Conservation (phyloP, 1,140 invertebrate species). For the Procambarus clarkii region DNA sequence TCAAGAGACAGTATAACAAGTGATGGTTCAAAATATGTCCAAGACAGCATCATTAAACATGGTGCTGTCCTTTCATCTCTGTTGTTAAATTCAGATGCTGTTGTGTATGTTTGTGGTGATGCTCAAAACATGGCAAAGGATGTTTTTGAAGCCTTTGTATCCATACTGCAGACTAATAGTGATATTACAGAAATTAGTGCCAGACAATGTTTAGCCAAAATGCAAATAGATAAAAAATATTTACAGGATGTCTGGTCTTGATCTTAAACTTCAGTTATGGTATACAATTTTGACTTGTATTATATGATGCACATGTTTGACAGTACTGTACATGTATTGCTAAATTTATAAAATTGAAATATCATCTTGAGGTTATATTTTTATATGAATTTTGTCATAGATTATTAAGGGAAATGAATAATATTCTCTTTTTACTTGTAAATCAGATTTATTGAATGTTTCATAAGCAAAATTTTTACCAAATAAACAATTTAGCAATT, state of each 20-base stretch:
- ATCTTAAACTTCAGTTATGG: background rate
- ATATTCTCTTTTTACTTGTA: no score
- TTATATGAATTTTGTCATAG: no score
- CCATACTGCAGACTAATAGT: slow-evolving; percentile 78
- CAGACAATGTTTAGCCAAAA: slow-evolving; percentile 59
- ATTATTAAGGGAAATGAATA: no score
- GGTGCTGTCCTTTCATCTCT: slow-evolving; percentile 79
- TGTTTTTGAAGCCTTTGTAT: slow-evolving; percentile 80
- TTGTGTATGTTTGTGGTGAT: slow-evolving; percentile 88
- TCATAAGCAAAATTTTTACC: no score
- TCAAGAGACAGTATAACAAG: slow-evolving; percentile 80
- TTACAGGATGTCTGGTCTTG: slow-evolving; percentile 72
- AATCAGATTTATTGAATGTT: no score
- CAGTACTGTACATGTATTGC: no score
- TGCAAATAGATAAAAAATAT: slow-evolving; percentile 71
- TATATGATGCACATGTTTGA: no score
- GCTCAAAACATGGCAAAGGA: slow-evolving; percentile 84
- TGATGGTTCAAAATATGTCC: slow-evolving; percentile 78
- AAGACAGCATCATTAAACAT: slow-evolving; percentile 80
- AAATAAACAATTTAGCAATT: no score
- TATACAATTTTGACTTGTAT: no score
- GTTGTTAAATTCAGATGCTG: slow-evolving; percentile 79
- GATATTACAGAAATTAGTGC: slow-evolving; percentile 68
- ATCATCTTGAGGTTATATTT: no score
- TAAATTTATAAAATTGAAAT: no score